Percentiles rank a stretch among this genome's conserved stretches.
These are phyloP conservation scores for Diogma glabrata DNA, from an alignment of 2,888 invertebrate species.

Conservation along the genomic window DNA sequence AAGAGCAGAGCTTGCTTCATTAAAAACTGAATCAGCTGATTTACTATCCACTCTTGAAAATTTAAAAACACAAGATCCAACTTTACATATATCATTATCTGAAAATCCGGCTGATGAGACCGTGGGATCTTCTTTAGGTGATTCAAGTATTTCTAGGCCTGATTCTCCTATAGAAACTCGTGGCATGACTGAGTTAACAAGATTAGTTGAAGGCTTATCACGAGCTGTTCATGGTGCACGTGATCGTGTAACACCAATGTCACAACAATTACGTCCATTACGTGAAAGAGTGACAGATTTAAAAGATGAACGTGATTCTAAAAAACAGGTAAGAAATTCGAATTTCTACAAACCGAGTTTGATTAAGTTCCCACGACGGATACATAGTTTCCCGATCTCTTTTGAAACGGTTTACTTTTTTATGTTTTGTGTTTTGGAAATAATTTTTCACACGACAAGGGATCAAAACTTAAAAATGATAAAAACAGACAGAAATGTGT, in stretches of 20 bases:
- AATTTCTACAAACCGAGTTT: too few species aligned
- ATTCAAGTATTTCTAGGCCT: conserved; percentile 11
- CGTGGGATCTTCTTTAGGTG: conserved; percentile 2
- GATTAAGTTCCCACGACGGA: background rate
- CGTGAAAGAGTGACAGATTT: conserved; percentile 18
- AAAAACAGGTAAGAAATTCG: conserved; percentile 18
- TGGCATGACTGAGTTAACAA: conserved; percentile 19
- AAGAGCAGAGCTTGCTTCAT: conserved; percentile 58
- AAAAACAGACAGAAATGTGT: too few species aligned
- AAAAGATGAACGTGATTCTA: conserved; percentile 19
- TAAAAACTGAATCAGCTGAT: conserved; percentile 65
- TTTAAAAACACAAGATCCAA: conserved; percentile 46
- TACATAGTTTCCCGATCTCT: background rate
- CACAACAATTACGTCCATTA: conserved; percentile 19
- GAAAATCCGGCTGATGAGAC: conserved; percentile 15
- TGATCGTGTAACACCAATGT: conserved; percentile 19
- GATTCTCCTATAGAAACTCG: conserved; percentile 17
- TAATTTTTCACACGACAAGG: conserved; percentile 7
- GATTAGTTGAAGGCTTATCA: conserved; percentile 20
- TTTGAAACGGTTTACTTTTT: background rate
- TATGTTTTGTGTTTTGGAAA: too few species aligned
- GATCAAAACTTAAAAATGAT: too few species aligned
- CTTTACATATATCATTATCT: conserved; percentile 40
- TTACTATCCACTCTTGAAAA: conserved; percentile 65
- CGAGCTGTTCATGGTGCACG: conserved; percentile 18